Percentiles rank a stretch among this genome's conserved stretches.
Evolutionary conservation across 2,113 vertebrate genomes (phyloP).

Genomic region (Sphyrna mokarran): DNA sequence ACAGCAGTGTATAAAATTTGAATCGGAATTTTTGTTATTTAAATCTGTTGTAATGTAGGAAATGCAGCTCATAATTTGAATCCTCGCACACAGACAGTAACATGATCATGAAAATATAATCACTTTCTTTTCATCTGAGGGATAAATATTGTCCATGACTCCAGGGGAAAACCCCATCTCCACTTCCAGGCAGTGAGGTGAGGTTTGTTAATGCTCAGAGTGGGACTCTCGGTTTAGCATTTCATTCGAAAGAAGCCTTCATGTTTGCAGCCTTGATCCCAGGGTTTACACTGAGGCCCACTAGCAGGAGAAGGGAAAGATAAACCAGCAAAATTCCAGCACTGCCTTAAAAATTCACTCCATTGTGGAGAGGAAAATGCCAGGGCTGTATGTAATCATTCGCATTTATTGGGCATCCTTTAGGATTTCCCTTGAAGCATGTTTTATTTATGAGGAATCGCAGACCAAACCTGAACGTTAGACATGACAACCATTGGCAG

Average conservation of each 20-base stretch:
- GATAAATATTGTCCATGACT: background rate
- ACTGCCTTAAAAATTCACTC: no score
- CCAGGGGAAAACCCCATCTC: no score
- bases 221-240: background rate
- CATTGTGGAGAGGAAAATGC: no score
- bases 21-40: no score
- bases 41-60: background rate
- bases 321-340: background rate
- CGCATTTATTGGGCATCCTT: no score
- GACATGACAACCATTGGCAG: background rate
- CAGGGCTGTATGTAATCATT: no score
- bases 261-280: background rate
- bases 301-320: background rate
- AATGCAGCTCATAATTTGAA: background rate
- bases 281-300: background rate
- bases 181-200: no score
- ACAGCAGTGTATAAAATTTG: no score
- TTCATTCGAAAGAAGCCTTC: background rate
- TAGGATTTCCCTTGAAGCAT: background rate
- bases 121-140: background rate
- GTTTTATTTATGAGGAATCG: background rate
- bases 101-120: background rate
- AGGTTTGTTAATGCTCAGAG: no score
- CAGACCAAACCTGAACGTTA: background rate
- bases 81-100: background rate